phyloP scores from a whole-genome alignment of 2,113 vertebrate genomes.

The Tretioscincus oriximinensis region DNA sequence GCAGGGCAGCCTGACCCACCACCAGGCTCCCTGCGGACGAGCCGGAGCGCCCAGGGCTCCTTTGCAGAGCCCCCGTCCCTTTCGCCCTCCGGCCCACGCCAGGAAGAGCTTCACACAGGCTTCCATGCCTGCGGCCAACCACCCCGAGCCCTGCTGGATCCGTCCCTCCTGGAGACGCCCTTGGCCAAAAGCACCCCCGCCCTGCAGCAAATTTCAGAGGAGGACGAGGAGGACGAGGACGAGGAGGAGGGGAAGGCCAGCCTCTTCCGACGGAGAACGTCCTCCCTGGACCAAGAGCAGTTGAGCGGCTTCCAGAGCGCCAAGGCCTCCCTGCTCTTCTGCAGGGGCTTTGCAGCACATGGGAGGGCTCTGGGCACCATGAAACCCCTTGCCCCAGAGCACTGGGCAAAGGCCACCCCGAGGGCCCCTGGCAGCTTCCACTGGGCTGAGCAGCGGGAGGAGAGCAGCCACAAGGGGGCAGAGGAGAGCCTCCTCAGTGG shows the following conservation, averaged over 20 bases:
- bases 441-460: neutral
- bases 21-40: neutral
- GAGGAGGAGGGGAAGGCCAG: slow-evolving; percentile 59
- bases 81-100: neutral
- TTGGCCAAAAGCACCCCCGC: slow-evolving; percentile 74
- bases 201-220: slow-evolving; percentile 86
- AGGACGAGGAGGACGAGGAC: slow-evolving; percentile 82
- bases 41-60: slow-evolving; percentile 50
- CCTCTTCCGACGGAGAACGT: slow-evolving; percentile 54
- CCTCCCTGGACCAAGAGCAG: slow-evolving; percentile 64
- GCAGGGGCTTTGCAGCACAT: neutral
- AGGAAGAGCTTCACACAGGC: neutral
- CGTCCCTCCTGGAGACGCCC: slow-evolving; percentile 59
- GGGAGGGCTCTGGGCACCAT: neutral
- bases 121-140: slow-evolving; percentile 8
- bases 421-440: neutral
- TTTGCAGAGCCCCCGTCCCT: slow-evolving; percentile 19
- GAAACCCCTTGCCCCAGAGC: neutral
- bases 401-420: neutral
- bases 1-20: neutral
- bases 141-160: slow-evolving; percentile 43
- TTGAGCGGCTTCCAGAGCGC: slow-evolving; percentile 54
- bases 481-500: neutral
- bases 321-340: neutral
- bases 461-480: neutral